Base-by-base conservation (phyloP, 2,888 invertebrate species). In the Pemphredon lugubris region DNA sequence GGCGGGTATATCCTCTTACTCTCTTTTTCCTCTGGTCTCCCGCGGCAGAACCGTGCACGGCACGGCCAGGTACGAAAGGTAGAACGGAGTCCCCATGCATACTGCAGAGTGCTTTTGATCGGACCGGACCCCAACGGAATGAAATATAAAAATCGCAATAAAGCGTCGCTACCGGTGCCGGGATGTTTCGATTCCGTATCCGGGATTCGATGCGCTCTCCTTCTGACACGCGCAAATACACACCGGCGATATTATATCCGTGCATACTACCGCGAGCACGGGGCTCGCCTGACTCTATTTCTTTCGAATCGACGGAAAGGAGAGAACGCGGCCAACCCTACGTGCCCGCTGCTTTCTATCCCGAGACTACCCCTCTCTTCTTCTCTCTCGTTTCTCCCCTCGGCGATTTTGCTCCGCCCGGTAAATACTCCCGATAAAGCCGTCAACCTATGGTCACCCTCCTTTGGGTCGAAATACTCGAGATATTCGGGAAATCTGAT, bases 101-200 rank as follows among this genome's bases (percentile, higher is more conserved):
- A 82, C 82, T 83, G 81, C 81, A 83, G 76, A 82, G 72, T 78
- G 80, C 81, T 83, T 83, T 83, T 83, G 82, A 83, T 83, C 82
- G 82, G 76, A 45, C 80, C 73, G 79, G 78, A 73, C 73, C 77
- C 70, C 76, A 71, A 72, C 73, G 79, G 71, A 81, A 86, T 85
- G 81, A 86, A 86, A 85, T 85, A 85, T 85, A 82, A 86, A 86
- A 86, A 84, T 84, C 78, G 84, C 81, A 84, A 85, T 86, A 82
- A 86, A 85, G 82, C 83, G 75, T 66, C 77, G 77, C 81, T 78
- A 75, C 76, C 83, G 70, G 76, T 74, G 73, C 72, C 73, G 76
- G 73, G 68, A 77, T 80, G 78, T 72, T 76, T 76, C 79, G 79
- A 78, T 80, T 76, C 76, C 77, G 80, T 76, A 80, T 80, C 78